phyloP scores from a whole-genome alignment of 1,140 invertebrate genomes.

The Zaprionus camerounensis region DNA sequence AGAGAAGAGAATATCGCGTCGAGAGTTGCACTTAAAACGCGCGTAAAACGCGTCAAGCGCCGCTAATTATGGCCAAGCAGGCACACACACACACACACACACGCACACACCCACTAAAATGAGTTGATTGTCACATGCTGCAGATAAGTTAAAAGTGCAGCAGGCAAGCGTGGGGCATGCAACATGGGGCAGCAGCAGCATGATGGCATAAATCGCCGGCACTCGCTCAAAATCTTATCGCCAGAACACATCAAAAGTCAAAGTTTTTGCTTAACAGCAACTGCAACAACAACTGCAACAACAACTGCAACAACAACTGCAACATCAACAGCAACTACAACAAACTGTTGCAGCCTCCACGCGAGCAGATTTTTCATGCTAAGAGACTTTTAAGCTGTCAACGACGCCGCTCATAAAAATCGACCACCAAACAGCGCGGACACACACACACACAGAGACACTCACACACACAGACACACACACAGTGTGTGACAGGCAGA shows the following conservation, averaged over 20 bases:
- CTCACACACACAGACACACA: too few species aligned
- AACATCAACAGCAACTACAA: slow-evolving; percentile 28
- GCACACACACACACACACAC: slow-evolving; percentile 20
- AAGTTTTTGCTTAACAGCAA: slow-evolving; percentile 55
- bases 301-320: slow-evolving; percentile 15
- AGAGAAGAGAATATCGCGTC: too few species aligned
- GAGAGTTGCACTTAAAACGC: slow-evolving; percentile 51
- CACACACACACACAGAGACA: too few species aligned
- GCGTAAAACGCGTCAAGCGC: slow-evolving; percentile 53
- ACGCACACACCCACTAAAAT: slow-evolving; percentile 46
- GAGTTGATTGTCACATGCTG: slow-evolving; percentile 70
- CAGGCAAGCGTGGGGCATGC: slow-evolving; percentile 21
- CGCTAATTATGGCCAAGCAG: slow-evolving; percentile 57
- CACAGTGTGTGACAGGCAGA: background rate
- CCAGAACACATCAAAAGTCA: slow-evolving; percentile 71
- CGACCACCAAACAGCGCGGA: slow-evolving; percentile 43
- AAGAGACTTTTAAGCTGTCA: slow-evolving; percentile 82
- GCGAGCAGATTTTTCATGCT: slow-evolving; percentile 79
- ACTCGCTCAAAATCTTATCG: slow-evolving; percentile 80
- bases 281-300: slow-evolving; percentile 24
- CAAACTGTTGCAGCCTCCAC: slow-evolving; percentile 22
- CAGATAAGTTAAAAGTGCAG: slow-evolving; percentile 76
- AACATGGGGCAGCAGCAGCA: background rate
- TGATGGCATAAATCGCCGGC: slow-evolving; percentile 63
- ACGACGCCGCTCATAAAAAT: slow-evolving; percentile 77